phyloP scores from a whole-genome alignment of 2,797 vertebrate genomes.

The Toxotes lorentzi region DNA sequence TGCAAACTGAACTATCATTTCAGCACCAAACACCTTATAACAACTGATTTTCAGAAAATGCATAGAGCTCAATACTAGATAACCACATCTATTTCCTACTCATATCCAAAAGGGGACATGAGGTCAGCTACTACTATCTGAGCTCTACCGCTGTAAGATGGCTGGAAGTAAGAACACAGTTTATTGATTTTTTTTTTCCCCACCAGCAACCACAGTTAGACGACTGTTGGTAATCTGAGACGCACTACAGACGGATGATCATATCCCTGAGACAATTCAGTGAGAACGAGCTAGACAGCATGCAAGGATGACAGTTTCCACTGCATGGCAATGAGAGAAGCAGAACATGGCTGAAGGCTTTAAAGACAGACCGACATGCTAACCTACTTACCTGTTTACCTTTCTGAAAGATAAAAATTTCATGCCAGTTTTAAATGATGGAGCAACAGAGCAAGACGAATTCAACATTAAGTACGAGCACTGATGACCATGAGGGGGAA shows the following conservation, averaged over 20 bases:
- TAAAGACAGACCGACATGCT: background rate
- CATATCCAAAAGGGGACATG: background rate
- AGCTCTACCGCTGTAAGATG: background rate
- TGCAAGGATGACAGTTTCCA: background rate
- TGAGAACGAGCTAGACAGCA: constrained; percentile 1
- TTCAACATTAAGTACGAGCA: background rate
- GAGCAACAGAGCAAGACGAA: constrained; percentile 27
- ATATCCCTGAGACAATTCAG: constrained; percentile 8
- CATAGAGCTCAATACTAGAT: background rate
- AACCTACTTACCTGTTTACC: constrained; percentile 32
- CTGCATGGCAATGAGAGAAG: constrained; percentile 4
- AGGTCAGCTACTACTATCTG: background rate
- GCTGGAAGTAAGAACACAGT: background rate
- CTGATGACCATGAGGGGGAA: constrained; percentile 6
- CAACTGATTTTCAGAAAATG: background rate
- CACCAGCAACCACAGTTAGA: constrained; percentile 6
- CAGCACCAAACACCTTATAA: background rate
- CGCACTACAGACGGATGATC: constrained; percentile 6
- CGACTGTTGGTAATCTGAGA: constrained; percentile 12
- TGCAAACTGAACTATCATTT: background rate
- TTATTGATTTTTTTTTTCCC: background rate
- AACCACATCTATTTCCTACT: background rate
- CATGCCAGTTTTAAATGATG: constrained; percentile 3
- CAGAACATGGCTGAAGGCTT: background rate
- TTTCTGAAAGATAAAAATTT: constrained; percentile 13